Evolutionary conservation across 2,113 vertebrate genomes (phyloP), one percentile per base, ranked within the genome.

Genomic region (Forbesichthys papilliferus): DNA sequence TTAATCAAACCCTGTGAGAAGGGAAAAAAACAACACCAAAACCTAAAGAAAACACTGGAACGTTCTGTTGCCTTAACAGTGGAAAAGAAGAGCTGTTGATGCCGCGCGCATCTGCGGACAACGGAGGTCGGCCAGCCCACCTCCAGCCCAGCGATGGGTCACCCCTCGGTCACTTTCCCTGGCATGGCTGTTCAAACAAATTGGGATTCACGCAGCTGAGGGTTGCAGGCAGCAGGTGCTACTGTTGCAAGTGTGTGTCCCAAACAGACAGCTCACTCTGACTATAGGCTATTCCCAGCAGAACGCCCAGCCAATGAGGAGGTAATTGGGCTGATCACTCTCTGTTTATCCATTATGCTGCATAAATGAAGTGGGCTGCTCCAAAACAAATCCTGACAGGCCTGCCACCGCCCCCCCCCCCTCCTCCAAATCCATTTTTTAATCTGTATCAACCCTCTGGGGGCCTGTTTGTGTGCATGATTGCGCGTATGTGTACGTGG

Each of bases 241-340:
- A 86, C 68, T 64, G 82, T 84, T 84, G 77, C 74, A 65, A 71
- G 73, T 86, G 52, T 5, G 18, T 77, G 16, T 16, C 60, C 71
- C 64, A 59, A 20, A 67, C 78, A 82, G 84, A 85, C 84, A 77
- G 74, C 78, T 86, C 81, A 68, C 70, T 87, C 75, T 71, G 78
- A 82, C 78, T 48, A 42, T 66, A 71, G 78, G 73, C 83, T 80
- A 83, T 80, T 86, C 87, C 84, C 70, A 56, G 75, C 74, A 85
- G 84, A 87, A 87, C 69, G 79, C 78, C 81, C 77, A 74, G 68
- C 80, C 82, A 70, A 86, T 86, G 84, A 88, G 82, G 78, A 77
- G 88, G 86, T 91, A 89, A 90, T 91, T 91, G 90, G 84, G 87
- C 84, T 88, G 86, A 90, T 90, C 86, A 80, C 84, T 82, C 81